These are phyloP conservation scores for Shargacucullia verbasci DNA, from an alignment of 2,888 invertebrate genomes.

Conservation along the genomic window DNA sequence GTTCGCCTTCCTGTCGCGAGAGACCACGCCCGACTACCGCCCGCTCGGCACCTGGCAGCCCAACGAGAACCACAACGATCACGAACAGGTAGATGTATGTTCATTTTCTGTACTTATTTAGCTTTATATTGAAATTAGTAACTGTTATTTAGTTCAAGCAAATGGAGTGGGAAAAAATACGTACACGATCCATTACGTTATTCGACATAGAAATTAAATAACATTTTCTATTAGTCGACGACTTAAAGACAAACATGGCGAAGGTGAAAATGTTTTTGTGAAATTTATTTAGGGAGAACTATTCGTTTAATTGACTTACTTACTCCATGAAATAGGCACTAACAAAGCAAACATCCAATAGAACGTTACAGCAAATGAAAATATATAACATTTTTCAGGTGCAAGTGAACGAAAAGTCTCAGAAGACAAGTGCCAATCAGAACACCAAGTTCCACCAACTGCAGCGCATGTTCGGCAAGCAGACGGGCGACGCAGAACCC, in stretches of 20 bases:
- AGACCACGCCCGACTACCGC: slow-evolving; percentile 96
- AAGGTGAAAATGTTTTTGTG: too few relatives aligned
- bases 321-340: too few relatives aligned
- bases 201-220: too few relatives aligned
- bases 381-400: slow-evolving; percentile 50
- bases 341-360: too few relatives aligned
- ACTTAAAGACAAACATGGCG: too few relatives aligned
- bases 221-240: too few relatives aligned
- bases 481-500: slow-evolving; percentile 81
- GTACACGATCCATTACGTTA: too few relatives aligned
- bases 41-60: slow-evolving; percentile 90
- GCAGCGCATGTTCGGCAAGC: slow-evolving; percentile 92
- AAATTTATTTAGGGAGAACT: too few relatives aligned
- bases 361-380: not conserved
- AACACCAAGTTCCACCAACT: slow-evolving; percentile 94
- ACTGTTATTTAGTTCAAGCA: too few relatives aligned
- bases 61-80: slow-evolving; percentile 59
- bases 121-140: not conserved
- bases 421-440: slow-evolving; percentile 93
- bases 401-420: slow-evolving; percentile 90
- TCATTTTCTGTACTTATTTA: not conserved
- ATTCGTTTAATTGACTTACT: too few relatives aligned
- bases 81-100: slow-evolving; percentile 60
- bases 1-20: slow-evolving; percentile 95
- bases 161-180: too few relatives aligned